Conservation (phyloP, 2,113 vertebrate genomes). For the Orcinus orca region DNA sequence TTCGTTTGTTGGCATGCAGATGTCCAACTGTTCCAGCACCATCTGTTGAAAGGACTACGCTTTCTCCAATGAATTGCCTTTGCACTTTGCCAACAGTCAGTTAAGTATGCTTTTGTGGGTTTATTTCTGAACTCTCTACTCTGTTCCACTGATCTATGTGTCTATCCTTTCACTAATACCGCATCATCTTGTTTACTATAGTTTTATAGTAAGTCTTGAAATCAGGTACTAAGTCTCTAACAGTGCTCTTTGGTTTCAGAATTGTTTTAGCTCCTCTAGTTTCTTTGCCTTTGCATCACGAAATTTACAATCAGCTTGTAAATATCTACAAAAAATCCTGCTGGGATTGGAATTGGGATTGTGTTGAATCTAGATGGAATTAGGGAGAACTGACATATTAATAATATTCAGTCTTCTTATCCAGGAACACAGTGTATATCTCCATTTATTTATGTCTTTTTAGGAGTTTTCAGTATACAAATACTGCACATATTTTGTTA, state of each 20-base stretch:
- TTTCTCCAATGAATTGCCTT: neutral
- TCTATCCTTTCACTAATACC: accelerated
- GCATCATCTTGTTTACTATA: too few relatives aligned
- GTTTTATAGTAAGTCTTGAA: neutral
- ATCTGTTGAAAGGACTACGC: neutral
- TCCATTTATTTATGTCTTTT: neutral
- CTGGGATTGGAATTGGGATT: neutral
- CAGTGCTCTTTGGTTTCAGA: neutral
- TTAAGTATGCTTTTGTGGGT: neutral
- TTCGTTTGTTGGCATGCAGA: neutral
- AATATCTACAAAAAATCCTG: neutral
- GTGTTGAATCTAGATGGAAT: neutral
- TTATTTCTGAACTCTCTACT: neutral
- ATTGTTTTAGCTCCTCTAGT: neutral
- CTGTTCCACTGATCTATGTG: neutral
- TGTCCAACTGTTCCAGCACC: neutral
- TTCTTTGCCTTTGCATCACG: neutral
- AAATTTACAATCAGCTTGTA: neutral
- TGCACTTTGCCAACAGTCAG: neutral
- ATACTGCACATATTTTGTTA: neutral
- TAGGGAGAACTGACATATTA: neutral
- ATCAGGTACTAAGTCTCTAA: neutral
- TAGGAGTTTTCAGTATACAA: neutral
- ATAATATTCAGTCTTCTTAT: neutral
- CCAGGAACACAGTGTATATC: neutral